Percentiles rank a stretch among this genome's conserved stretches.
Conservation (phyloP, 2,888 invertebrate species). For the Abrostola triplasia region DNA sequence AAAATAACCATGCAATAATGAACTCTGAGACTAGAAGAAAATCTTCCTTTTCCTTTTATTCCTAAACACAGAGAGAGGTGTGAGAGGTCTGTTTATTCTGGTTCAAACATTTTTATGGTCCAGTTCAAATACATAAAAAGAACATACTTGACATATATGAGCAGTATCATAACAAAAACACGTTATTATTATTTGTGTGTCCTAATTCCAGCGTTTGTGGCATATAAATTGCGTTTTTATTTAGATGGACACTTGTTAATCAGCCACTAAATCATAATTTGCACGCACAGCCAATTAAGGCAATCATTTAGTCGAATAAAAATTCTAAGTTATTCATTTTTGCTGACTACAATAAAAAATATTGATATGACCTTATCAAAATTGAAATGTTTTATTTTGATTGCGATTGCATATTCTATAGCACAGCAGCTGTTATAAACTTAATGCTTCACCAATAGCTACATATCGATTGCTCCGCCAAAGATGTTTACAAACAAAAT, state of each 20-base stretch:
- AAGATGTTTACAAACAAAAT: no score
- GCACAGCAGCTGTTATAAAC: conserved; percentile 22
- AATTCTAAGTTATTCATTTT: conserved; percentile 32
- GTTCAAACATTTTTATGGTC: conserved; percentile 69
- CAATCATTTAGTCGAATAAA: conserved; percentile 32
- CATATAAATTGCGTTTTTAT: conserved; percentile 55
- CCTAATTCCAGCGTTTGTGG: conserved; percentile 48
- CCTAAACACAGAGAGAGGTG: conserved; percentile 29
- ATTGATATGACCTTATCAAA: conserved; percentile 41
- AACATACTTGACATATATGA: conserved; percentile 70
- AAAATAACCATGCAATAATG: conserved; percentile 61
- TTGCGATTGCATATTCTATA: conserved; percentile 21
- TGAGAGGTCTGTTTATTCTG: conserved; percentile 55
- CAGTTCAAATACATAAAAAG: conserved; percentile 73
- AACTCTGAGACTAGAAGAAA: conserved; percentile 52
- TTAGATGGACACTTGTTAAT: conserved; percentile 47
- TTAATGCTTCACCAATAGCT: conserved; percentile 8
- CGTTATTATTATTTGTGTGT: conserved; percentile 49
- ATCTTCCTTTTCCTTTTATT: conserved; percentile 24
- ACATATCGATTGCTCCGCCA: no score
- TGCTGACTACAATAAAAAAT: conserved; percentile 26
- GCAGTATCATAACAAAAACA: conserved; percentile 47
- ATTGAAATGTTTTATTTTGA: conserved; percentile 9
- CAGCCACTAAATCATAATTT: conserved; percentile 50
- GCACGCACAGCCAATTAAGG: conserved; percentile 50